Conservation (phyloP, 2,113 vertebrate genomes). For the Amblyopsis rosae region DNA sequence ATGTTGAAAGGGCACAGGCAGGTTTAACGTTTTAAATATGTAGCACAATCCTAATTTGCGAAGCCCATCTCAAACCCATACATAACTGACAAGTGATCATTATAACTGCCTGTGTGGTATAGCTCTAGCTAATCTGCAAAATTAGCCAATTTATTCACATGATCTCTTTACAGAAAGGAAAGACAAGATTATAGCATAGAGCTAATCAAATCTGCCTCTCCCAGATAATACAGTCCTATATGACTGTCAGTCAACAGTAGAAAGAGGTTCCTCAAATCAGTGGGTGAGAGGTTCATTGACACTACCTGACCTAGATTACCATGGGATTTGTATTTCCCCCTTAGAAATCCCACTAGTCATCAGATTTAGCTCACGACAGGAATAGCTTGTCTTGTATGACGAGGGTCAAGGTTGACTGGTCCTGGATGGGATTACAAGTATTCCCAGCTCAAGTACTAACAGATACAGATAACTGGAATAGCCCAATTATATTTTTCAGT, state of each 20-base stretch:
- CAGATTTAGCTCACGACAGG: slow-evolving; percentile 55
- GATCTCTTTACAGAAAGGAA: slow-evolving; percentile 36
- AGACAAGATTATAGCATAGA: slow-evolving; percentile 3
- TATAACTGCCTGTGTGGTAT: slow-evolving; percentile 18
- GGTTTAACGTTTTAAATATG: too few species aligned
- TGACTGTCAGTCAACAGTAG: slow-evolving; percentile 12
- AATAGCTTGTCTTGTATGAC: slow-evolving; percentile 40
- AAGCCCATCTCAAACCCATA: not conserved
- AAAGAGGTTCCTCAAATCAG: not conserved
- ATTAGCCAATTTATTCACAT: slow-evolving; percentile 31
- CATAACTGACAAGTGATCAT: slow-evolving; percentile 31
- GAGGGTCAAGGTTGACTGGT: slow-evolving; percentile 2
- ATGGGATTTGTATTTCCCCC: slow-evolving; percentile 18
- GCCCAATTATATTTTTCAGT: not conserved
- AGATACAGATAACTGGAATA: not conserved
- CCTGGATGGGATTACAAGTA: not conserved
- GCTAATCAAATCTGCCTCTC: slow-evolving; percentile 31
- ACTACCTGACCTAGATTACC: slow-evolving; percentile 58
- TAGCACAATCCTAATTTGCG: too few species aligned
- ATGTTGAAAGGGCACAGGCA: too few species aligned
- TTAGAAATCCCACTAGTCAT: slow-evolving; percentile 54
- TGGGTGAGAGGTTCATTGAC: slow-evolving; percentile 34
- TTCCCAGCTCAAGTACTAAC: not conserved
- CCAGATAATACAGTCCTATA: slow-evolving; percentile 25
- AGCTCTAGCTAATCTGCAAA: slow-evolving; percentile 29